phyloP scores from a whole-genome alignment of 2,888 invertebrate genomes.

The Azorinus chamasolen region DNA sequence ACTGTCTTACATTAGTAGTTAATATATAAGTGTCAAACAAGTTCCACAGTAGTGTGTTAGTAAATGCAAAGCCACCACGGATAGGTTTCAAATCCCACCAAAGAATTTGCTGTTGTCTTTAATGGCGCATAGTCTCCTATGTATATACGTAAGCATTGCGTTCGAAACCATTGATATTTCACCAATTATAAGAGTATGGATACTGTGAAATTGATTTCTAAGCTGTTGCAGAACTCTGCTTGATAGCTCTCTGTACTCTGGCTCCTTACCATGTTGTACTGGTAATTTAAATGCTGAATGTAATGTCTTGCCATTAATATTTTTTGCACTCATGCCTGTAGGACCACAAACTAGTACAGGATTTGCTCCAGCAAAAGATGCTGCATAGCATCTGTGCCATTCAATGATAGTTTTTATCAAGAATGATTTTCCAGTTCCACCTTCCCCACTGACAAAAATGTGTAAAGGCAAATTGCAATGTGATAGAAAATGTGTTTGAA shows the following conservation, averaged over 20 bases:
- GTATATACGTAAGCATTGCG: constrained; percentile 29
- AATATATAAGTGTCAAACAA: constrained; percentile 43
- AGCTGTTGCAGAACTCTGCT: constrained; percentile 30
- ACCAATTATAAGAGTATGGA: constrained; percentile 57
- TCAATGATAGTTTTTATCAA: constrained; percentile 41
- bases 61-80: constrained; percentile 38
- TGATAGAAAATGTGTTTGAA: constrained; percentile 19
- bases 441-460: constrained; percentile 47
- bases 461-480: background rate
- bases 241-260: constrained; percentile 35
- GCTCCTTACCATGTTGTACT: constrained; percentile 53
- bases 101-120: constrained; percentile 38
- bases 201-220: constrained; percentile 14
- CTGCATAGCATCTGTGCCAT: constrained; percentile 34
- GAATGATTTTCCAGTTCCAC: constrained; percentile 49
- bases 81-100: constrained; percentile 50
- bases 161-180: constrained; percentile 54
- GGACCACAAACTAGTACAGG: constrained; percentile 53
- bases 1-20: constrained; percentile 35
- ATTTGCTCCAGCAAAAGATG: constrained; percentile 24
- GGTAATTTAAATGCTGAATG: constrained; percentile 45
- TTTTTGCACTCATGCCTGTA: constrained; percentile 57
- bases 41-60: constrained; percentile 35
- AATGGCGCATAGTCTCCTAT: constrained; percentile 40
- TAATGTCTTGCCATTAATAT: constrained; percentile 48